Evolutionary conservation across 2,113 vertebrate genomes (phyloP), one percentile per base, ranked within the genome.

Genomic region (Sylvia atricapilla): DNA sequence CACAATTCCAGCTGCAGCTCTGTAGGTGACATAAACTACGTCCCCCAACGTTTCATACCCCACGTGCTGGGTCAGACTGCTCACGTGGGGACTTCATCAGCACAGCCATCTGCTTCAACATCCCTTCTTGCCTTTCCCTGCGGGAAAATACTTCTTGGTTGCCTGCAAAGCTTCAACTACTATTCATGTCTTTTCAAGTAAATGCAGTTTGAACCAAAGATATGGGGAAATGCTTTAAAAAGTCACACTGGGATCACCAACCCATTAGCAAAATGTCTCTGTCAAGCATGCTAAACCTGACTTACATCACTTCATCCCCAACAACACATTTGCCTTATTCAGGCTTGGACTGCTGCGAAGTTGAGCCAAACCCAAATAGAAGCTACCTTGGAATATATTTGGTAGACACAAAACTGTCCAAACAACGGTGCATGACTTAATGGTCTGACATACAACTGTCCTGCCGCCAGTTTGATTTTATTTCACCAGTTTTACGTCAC

Each of bases 401-500:
- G 28, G 18, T 43, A 63, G 73, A 74, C 17, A 59, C 67, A 63
- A 77, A 95, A 74, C 56, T 63, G 41, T 78, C 39, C 0, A 0
- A 70, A 84, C 35, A n/a, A 44, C 43, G 78, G 39, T 5, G 63
- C 10, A 15, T 2, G 3, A 44, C 55, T 95, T 91, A 84, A 87
- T 56, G 41, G 80, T 35, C 82, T 88, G 85, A 96, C 88, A 84
- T 83, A 89, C 59, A 88, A 23, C 85, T 22, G 78, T 60, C 56
- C 60, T 60, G 49, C 41, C 83, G 77, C 64, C 73, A 24, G 60
- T 46, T 72, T 59, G 85, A 60, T 88, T 96, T 93, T 58, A 94
- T 92, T 87, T 73, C 77, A 37, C 52, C 25, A 17, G 44, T 89
- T 97, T 86, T 93, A 95, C 55, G 46, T 77, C 79, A 44, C 79